phyloP scores from a whole-genome alignment of 2,113 vertebrate genomes.

The Aegotheles bennettii region DNA sequence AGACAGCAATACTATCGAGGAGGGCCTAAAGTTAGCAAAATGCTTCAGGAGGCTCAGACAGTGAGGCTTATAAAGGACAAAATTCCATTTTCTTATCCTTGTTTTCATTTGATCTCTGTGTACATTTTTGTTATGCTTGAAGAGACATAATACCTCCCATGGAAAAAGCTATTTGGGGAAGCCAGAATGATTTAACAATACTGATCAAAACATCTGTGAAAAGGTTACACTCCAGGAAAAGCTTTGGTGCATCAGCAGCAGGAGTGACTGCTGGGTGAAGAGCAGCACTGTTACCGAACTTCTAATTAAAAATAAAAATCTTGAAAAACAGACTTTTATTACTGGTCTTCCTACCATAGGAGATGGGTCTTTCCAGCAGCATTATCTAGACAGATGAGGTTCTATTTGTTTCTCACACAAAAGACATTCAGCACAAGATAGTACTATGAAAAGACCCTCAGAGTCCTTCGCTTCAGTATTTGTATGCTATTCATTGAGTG shows the following conservation, averaged over 20 bases:
- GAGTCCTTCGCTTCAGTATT: neutral
- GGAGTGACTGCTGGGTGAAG: neutral
- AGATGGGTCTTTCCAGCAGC: constrained; percentile 1
- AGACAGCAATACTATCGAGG: neutral
- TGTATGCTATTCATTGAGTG: constrained; percentile 15
- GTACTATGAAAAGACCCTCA: constrained; percentile 9
- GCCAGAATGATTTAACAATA: neutral
- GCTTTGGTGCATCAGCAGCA: neutral
- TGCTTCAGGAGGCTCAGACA: neutral
- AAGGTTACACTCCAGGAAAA: neutral
- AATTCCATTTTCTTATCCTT: neutral
- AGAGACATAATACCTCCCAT: neutral
- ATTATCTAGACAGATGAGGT: neutral
- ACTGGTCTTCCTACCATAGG: neutral
- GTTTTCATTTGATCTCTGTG: neutral
- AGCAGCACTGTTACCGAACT: neutral
- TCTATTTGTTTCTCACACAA: constrained; percentile 31
- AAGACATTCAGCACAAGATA: constrained; percentile 28
- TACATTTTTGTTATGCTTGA: neutral
- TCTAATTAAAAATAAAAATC: constrained; percentile 59
- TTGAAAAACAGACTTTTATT: constrained; percentile 9
- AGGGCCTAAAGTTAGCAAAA: neutral
- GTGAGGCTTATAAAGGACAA: neutral
- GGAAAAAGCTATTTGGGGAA: neutral
- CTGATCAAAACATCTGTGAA: neutral